Percentiles rank a stretch among this genome's conserved stretches.
These are phyloP conservation scores for Sipha maydis DNA, from an alignment of 2,888 invertebrate species.

Conservation along the genomic window DNA sequence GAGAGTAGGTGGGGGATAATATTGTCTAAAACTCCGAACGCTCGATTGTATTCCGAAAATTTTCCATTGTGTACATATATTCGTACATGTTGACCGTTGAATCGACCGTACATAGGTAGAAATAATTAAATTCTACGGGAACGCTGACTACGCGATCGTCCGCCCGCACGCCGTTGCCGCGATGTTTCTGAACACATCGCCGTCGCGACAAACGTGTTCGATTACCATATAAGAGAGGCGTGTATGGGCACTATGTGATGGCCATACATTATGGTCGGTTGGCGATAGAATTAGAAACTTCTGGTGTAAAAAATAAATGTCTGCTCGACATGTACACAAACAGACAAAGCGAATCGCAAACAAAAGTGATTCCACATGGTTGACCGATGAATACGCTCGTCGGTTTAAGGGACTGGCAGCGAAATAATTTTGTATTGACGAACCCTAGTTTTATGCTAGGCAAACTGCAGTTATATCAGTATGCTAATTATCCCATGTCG, in stretches of 20 bases:
- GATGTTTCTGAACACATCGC: not conserved
- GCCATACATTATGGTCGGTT: not conserved
- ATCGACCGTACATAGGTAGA: not conserved
- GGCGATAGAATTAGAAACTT: not conserved
- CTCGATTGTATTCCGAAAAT: not conserved
- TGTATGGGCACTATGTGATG: not conserved
- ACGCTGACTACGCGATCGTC: not conserved
- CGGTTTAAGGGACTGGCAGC: no score
- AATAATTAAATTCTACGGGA: not conserved
- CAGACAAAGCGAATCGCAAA: no score
- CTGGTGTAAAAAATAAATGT: not conserved
- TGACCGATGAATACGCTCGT: no score
- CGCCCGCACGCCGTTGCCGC: not conserved
- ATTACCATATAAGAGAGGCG: not conserved
- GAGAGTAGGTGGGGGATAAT: not conserved
- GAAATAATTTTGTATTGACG: no score
- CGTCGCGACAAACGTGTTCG: not conserved
- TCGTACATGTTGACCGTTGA: not conserved
- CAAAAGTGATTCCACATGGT: no score
- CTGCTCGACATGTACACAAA: not conserved
- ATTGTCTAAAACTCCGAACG: not conserved
- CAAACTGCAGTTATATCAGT: no score
- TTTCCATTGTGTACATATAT: not conserved
- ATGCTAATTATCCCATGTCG: no score
- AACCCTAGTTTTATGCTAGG: no score